Percentiles rank a stretch among this genome's conserved stretches.
These are phyloP conservation scores for Anomalospiza imberbis DNA, from an alignment of 2,797 vertebrate species.

Conservation along the genomic window DNA sequence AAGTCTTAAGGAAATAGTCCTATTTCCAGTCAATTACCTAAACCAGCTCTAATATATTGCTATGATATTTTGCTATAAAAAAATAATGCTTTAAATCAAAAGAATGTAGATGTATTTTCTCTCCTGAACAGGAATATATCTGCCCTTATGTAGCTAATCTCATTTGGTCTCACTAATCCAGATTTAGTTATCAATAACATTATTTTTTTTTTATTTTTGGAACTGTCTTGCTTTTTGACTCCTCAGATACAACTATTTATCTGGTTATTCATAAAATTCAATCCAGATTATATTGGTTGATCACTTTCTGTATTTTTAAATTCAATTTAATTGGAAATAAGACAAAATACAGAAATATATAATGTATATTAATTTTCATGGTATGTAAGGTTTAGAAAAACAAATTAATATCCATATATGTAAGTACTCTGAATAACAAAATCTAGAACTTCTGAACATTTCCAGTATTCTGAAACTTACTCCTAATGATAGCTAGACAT, in stretches of 20 bases:
- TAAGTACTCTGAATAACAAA: neutral
- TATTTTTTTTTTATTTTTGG: neutral
- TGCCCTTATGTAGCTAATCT: neutral
- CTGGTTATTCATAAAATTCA: neutral
- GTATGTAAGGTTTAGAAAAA: neutral
- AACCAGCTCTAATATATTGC: neutral
- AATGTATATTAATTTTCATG: neutral
- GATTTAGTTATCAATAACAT: neutral
- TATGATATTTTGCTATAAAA: neutral
- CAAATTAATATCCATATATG: neutral
- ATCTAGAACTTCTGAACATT: neutral
- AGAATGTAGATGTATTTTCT: neutral
- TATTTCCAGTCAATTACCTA: neutral
- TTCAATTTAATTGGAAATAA: neutral
- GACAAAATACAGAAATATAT: neutral
- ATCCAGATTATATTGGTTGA: neutral
- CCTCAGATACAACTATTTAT: neutral
- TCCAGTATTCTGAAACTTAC: neutral
- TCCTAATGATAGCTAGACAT: neutral
- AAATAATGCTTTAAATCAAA: neutral
- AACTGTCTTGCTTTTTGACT: neutral
- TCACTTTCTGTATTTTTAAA: neutral
- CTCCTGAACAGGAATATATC: neutral
- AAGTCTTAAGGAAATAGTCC: conserved; percentile 53
- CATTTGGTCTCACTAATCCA: neutral